Evolutionary conservation across 2,888 invertebrate genomes (phyloP), one percentile per base, ranked within the genome.

Genomic region (Melanophora roralis): DNA sequence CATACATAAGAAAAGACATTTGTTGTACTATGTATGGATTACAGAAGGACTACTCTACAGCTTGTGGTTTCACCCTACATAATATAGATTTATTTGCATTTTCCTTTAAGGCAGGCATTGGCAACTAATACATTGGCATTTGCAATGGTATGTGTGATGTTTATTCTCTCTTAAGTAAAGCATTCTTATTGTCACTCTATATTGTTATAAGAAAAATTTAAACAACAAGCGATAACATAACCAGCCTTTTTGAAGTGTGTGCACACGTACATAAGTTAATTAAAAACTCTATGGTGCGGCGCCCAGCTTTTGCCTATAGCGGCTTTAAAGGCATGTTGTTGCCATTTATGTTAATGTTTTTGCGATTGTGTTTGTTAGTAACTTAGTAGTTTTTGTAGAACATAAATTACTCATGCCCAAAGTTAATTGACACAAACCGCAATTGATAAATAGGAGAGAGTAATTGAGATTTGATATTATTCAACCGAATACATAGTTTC

Each of bases 391-490:
- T 67, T 49, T 11, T 51, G 40, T 43, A 59, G 34, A 51, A 62
- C 43, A 76, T 80, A 80, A 80, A 80, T 76, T 80, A 69, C 76
- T 73, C 76, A 72, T 59, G 76, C 80, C 68, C 40, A 64, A 76
- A 80, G 76, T 80, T 80, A 80, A 80, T 80, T 80, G 80, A 76
- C 68, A 80, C 72, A 76, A 73, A 80, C 80, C 80, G 68, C 80
- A 80, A 59, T 45, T 65, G 40, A 36, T 40, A 65, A 49, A 36
- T 57, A 51, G 76, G 80, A 76, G 68, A 72, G 80, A 80, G 76
- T 80, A 80, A 80, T 80, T 80, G 80, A 80, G 68, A 80, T 80
- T 80, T 80, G 64, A 72, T 68, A 76, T 76, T 73, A 67, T 67
- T 67, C 16, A 76, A 40, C 19, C 68, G 72, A 80, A 76, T 71